Base-by-base conservation (phyloP, 2,797 vertebrate genomes). In the Aphelocoma californica region DNA sequence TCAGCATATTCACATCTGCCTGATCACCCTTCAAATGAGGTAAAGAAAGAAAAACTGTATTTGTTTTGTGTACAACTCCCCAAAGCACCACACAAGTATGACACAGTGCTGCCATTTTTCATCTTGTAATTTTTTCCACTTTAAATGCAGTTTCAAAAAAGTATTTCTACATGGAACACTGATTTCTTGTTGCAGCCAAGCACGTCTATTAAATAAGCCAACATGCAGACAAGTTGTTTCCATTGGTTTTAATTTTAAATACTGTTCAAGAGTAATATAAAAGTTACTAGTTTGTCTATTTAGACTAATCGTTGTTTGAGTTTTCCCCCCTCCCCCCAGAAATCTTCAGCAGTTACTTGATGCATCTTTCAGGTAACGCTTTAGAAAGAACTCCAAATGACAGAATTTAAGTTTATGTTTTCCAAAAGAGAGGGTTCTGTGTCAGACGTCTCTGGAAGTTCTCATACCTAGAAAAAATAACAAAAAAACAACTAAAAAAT, bases 391-490 rank as follows among this genome's bases (percentile, higher is more conserved):
- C 72, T 94, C 95, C 81, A 77, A 90, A 85, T 66, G 61, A 75
- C 58, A 92, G 81, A 70, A 97, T 60, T 96, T 75, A 64, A 92
- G 84, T 95, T 94, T 98, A 99, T 97, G 97, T 99, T 97, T 99
- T 99, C 99, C 99, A 99, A 97, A 99, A 99, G 95, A 98, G 98
- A 21, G 99, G 99, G 96, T 99, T 99, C 98, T 99, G 99, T 81
- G 97, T 96, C 98, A 99, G 95, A 94, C 99, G 97, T 95, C 99
- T 98, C 97, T 99, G 99, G 98, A 99, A 99, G 97, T 98, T 99
- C 87, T 99, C 99, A 93, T 99, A 99, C 98, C 98, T 99, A 93
- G 29, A 19, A 40, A 40, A 44, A 14, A 23, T 18, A 32, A 26
- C 5, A 34, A n/a, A 36, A 57, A 56, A 3, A 2, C 6, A 70